Evolutionary conservation across 2,888 invertebrate genomes (phyloP).

Genomic region (Sphinx pinastri): DNA sequence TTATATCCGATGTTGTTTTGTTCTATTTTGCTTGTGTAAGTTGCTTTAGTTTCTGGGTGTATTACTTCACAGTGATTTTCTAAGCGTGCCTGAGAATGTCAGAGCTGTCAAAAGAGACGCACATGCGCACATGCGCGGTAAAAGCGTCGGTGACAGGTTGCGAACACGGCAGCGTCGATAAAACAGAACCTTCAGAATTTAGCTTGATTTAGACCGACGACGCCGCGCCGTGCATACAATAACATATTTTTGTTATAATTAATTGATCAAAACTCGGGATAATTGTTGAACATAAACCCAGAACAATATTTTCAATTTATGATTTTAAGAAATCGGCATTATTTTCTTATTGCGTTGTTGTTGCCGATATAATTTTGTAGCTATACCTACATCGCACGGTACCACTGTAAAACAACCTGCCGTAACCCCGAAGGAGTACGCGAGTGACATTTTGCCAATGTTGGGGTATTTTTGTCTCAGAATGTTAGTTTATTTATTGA

Average conservation of each 20-base stretch:
- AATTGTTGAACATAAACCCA: background rate
- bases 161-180: slow-evolving; percentile 65
- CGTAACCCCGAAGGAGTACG: background rate
- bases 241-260: background rate
- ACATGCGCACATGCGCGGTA: slow-evolving; percentile 70
- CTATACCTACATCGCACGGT: background rate
- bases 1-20: background rate
- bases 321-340: too few relatives aligned
- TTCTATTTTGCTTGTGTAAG: slow-evolving; percentile 34
- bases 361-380: too few relatives aligned
- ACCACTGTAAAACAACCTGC: background rate
- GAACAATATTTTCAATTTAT: too few relatives aligned
- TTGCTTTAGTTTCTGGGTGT: slow-evolving; percentile 53
- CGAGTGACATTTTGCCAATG: background rate
- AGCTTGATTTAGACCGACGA: too few relatives aligned
- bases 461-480: too few relatives aligned
- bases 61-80: slow-evolving; percentile 64
- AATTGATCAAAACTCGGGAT: background rate
- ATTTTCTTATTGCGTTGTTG: too few relatives aligned
- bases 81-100: slow-evolving; percentile 68
- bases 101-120: slow-evolving; percentile 64
- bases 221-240: too few relatives aligned
- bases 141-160: slow-evolving; percentile 58
- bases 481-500: background rate
- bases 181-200: slow-evolving; percentile 46